Percentiles rank a stretch among this genome's conserved stretches.
These are phyloP conservation scores for Globodera rostochiensis DNA, from an alignment of 1,140 invertebrate genomes.

Conservation along the genomic window DNA sequence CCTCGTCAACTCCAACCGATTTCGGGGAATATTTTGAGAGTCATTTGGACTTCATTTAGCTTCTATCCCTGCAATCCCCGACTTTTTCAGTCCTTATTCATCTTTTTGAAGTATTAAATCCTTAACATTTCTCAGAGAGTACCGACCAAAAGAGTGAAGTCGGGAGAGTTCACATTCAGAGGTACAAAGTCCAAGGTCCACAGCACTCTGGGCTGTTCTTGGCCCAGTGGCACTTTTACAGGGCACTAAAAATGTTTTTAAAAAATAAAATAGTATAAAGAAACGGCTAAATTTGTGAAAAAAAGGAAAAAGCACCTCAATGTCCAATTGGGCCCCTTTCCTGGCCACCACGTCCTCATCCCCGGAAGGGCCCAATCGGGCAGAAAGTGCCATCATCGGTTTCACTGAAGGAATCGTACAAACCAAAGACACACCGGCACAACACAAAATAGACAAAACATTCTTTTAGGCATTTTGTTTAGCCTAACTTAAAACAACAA, in stretches of 20 bases:
- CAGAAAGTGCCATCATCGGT: conserved; percentile 33
- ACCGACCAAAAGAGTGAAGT: conserved; percentile 65
- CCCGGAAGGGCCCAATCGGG: conserved; percentile 21
- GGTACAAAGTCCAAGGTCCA: conserved; percentile 57
- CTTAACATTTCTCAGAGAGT: not conserved
- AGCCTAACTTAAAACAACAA: conserved; percentile 17
- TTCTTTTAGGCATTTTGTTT: conserved; percentile 29
- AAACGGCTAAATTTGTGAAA: not conserved
- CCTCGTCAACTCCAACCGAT: too few species aligned
- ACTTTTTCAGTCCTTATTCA: too few species aligned
- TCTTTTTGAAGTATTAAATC: not conserved
- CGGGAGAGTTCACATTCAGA: conserved; percentile 59
- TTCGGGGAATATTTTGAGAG: too few species aligned
- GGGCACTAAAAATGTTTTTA: conserved; percentile 28
- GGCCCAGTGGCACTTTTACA: conserved; percentile 35
- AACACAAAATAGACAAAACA: not conserved
- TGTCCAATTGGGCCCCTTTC: conserved; percentile 44
- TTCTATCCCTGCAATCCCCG: too few species aligned
- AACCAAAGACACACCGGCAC: conserved; percentile 22
- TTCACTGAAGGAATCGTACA: conserved; percentile 36
- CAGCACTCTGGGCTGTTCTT: conserved; percentile 66
- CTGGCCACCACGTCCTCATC: conserved; percentile 35
- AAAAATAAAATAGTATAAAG: not conserved
- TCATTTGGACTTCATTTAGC: too few species aligned
- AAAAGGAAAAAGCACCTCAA: not conserved